A percentile compares a stretch with the other conserved stretches of the same genome.
Conservation (phyloP, 2,113 vertebrate species). For the Microcebus murinus region DNA sequence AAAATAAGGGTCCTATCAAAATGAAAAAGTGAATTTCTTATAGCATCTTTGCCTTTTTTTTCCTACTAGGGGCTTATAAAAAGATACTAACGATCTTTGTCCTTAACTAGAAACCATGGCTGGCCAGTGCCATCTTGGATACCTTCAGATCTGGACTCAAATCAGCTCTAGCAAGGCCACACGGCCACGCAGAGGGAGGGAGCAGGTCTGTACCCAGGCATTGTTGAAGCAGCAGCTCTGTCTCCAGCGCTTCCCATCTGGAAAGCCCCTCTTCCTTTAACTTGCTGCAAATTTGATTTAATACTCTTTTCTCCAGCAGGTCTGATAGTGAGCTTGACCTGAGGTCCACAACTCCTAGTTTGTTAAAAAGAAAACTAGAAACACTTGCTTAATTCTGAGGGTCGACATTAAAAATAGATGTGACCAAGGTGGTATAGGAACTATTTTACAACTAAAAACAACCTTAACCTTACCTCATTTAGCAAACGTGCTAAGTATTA, state of each 20-base stretch:
- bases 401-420: neutral
- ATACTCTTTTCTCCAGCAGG: neutral
- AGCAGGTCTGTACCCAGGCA: rapidly evolving
- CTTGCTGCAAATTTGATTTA: neutral
- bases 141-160: neutral
- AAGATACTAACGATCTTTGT: neutral
- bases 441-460: neutral
- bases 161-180: neutral
- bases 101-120: neutral
- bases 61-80: neutral
- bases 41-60: neutral
- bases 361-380: neutral
- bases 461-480: neutral
- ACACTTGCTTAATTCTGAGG: neutral
- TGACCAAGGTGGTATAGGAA: neutral
- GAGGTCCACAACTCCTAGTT: neutral
- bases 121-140: neutral
- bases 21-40: neutral
- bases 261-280: neutral
- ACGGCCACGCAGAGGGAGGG: rapidly evolving
- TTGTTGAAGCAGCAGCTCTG: neutral
- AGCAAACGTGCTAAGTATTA: neutral
- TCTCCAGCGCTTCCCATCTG: neutral
- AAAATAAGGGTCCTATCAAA: neutral
- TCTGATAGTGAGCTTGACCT: neutral